phyloP scores from a whole-genome alignment of 2,888 invertebrate genomes.

The Heteromyza rotundicornis region DNA sequence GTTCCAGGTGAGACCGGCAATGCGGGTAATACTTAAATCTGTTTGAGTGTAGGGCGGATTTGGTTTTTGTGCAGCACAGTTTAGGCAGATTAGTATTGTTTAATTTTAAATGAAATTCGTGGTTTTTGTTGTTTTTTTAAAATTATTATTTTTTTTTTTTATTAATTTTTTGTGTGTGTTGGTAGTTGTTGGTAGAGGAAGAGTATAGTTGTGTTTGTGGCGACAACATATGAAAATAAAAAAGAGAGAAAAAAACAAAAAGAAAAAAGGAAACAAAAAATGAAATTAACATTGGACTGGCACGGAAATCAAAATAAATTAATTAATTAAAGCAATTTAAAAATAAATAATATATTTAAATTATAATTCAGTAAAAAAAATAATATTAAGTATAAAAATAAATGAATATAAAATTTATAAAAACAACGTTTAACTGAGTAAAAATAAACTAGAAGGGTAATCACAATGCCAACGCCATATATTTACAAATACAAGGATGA shows the following conservation, averaged over 20 bases:
- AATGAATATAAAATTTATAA: constrained; percentile 1
- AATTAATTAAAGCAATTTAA: constrained; percentile 27
- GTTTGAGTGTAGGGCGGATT: no score
- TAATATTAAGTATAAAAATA: neutral
- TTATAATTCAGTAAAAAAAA: constrained; percentile 13
- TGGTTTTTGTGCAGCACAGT: neutral
- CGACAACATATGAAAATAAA: constrained; percentile 53
- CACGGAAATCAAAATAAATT: constrained; percentile 31
- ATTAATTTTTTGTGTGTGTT: constrained; percentile 28
- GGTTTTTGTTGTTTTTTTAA: constrained; percentile 16
- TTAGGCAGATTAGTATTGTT: neutral
- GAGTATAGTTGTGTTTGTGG: constrained; percentile 23
- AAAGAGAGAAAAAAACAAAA: constrained; percentile 45
- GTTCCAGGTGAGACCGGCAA: constrained; percentile 74
- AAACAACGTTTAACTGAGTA: neutral
- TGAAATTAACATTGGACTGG: constrained; percentile 18
- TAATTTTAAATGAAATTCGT: neutral
- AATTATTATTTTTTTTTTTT: constrained; percentile 26
- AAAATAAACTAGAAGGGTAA: neutral
- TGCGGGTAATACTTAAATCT: constrained; percentile 77
- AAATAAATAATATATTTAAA: constrained; percentile 24
- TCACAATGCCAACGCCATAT: constrained; percentile 30
- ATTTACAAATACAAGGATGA: constrained; percentile 22
- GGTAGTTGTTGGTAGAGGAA: constrained; percentile 22
- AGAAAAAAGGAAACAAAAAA: constrained; percentile 46